phyloP scores from a whole-genome alignment of 2,113 vertebrate species.

The Syngnathus typhle region DNA sequence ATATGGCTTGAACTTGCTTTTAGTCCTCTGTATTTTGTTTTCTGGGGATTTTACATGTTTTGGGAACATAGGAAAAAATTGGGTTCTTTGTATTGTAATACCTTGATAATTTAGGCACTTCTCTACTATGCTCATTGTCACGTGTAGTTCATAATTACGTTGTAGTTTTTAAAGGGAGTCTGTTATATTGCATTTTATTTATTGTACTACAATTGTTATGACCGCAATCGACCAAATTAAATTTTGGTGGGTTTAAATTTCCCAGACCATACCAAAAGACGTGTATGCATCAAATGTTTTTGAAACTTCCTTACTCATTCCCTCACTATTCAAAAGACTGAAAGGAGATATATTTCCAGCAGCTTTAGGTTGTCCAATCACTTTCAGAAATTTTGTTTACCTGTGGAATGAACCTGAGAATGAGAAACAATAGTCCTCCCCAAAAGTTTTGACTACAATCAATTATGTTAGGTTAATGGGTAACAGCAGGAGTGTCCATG shows the following conservation, averaged over 20 bases:
- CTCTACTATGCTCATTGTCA: not conserved
- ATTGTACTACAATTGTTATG: not conserved
- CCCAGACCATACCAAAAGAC: not conserved
- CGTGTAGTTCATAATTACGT: not conserved
- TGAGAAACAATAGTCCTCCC: too few species aligned
- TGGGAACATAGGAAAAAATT: too few species aligned
- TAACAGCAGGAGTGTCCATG: too few species aligned
- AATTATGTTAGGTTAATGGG: too few species aligned
- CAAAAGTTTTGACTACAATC: too few species aligned
- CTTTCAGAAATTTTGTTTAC: too few species aligned
- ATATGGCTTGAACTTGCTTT: slow-evolving; percentile 2
- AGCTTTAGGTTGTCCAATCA: not conserved
- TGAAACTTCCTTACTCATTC: not conserved
- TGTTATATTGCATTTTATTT: not conserved
- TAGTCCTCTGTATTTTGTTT: not conserved
- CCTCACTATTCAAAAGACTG: not conserved
- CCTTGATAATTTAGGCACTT: too few species aligned
- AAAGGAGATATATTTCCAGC: not conserved
- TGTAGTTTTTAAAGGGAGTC: not conserved
- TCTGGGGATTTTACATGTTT: not conserved
- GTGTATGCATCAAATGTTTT: not conserved
- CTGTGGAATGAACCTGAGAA: too few species aligned
- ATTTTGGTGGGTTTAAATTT: not conserved
- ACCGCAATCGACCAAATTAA: not conserved
- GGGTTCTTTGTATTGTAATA: too few species aligned